phyloP scores from a whole-genome alignment of 2,888 invertebrate species.

The Morpho achilles region DNA sequence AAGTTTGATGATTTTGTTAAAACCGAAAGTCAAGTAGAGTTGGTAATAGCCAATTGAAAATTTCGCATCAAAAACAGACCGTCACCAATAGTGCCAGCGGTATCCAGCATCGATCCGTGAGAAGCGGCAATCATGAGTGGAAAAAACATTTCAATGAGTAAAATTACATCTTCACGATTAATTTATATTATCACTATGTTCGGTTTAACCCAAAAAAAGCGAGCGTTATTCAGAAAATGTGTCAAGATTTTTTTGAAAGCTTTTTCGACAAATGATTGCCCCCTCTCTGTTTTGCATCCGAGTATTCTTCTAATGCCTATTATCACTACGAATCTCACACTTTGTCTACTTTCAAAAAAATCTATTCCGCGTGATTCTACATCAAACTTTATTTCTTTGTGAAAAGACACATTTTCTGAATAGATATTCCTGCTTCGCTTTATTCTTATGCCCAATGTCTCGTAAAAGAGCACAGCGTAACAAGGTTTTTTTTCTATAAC shows the following conservation, averaged over 20 bases:
- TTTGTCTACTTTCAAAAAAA: conserved; percentile 81
- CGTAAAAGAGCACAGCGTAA: conserved; percentile 39
- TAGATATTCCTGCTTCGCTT: conserved; percentile 49
- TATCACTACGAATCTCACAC: conserved; percentile 72
- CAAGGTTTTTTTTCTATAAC: conserved; percentile 36
- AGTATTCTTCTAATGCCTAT: conserved; percentile 47
- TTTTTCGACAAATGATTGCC: conserved; percentile 78
- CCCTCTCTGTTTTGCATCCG: conserved; percentile 49
- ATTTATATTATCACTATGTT: conserved; percentile 36
- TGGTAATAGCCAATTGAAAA: conserved; percentile 36
- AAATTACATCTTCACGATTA: conserved; percentile 36
- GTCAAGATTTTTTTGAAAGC: conserved; percentile 82
- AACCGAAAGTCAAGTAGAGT: conserved; percentile 56
- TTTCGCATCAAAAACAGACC: conserved; percentile 40
- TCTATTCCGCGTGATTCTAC: conserved; percentile 69
- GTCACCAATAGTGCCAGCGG: conserved; percentile 75
- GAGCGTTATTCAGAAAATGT: conserved; percentile 83
- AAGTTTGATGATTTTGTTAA: background rate
- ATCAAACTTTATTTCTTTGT: conserved; percentile 81
- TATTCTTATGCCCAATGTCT: conserved; percentile 36
- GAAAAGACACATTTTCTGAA: conserved; percentile 91
- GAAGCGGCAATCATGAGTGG: conserved; percentile 79
- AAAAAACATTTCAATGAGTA: conserved; percentile 76
- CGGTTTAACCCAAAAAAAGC: conserved; percentile 44
- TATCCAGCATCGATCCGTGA: conserved; percentile 68